These are phyloP conservation scores for Fulmarus glacialis DNA, from an alignment of 2,113 vertebrate genomes.

Conservation along the genomic window DNA sequence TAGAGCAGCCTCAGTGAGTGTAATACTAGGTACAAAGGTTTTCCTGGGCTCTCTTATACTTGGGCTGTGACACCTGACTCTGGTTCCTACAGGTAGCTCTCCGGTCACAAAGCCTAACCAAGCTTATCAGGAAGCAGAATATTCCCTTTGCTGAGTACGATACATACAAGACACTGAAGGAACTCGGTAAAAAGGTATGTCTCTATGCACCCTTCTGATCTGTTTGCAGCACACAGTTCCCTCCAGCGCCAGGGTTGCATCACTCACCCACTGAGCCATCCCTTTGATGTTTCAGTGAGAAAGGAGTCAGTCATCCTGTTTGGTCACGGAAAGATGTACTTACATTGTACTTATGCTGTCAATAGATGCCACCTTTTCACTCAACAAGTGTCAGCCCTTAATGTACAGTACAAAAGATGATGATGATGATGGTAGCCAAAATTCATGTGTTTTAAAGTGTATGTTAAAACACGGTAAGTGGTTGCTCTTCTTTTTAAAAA, in stretches of 20 bases:
- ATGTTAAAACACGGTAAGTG: not conserved
- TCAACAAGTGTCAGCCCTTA: not conserved
- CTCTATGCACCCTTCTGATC: not conserved
- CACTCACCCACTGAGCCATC: not conserved
- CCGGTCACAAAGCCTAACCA: slow-evolving; percentile 76
- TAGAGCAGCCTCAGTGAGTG: rapidly evolving
- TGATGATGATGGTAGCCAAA: not conserved
- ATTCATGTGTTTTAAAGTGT: not conserved
- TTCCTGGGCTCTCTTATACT: not conserved
- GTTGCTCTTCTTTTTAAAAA: not conserved
- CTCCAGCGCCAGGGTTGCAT: not conserved
- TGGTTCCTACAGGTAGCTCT: slow-evolving; percentile 75
- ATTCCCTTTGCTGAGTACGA: slow-evolving; percentile 50
- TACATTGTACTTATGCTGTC: not conserved
- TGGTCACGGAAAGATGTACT: not conserved
- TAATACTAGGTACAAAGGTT: not conserved
- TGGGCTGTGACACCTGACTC: not conserved
- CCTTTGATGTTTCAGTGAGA: not conserved
- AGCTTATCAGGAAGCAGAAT: slow-evolving; percentile 71
- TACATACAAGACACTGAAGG: slow-evolving; percentile 73
- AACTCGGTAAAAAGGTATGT: slow-evolving; percentile 77
- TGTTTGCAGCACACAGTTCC: not conserved
- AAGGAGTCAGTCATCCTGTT: not conserved
- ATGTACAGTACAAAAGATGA: not conserved
- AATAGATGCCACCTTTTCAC: not conserved